Evolutionary conservation across 2,113 vertebrate species (phyloP).

Genomic region (Pygoscelis antarcticus): DNA sequence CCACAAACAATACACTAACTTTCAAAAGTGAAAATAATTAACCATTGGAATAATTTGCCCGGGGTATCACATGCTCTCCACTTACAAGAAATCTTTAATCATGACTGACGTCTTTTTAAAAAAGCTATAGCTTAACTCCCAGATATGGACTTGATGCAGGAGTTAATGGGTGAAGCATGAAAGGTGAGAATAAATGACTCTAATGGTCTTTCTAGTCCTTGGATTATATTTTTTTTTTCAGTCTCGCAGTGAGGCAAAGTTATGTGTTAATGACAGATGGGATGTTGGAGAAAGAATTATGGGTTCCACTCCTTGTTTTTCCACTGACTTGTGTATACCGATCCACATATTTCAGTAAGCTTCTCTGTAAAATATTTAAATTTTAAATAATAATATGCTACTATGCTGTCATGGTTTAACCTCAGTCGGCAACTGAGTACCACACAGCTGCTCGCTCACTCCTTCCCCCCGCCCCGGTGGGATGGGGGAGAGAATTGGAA

Average conservation of each 20-base stretch:
- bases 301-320: neutral
- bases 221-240: neutral
- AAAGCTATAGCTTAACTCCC: neutral
- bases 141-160: neutral
- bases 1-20: constrained; percentile 12
- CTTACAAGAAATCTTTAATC: constrained; percentile 12
- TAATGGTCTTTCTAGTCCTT: neutral
- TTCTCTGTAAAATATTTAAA: neutral
- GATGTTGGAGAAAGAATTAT: neutral
- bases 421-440: too few species aligned
- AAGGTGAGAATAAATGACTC: neutral
- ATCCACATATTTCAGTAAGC: neutral
- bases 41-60: neutral
- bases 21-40: constrained; percentile 37
- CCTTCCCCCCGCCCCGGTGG: too few species aligned
- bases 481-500: too few species aligned
- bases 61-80: neutral
- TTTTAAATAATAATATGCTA: neutral
- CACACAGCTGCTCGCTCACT: too few species aligned
- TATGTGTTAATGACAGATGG: neutral
- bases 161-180: neutral
- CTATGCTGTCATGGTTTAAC: neutral
- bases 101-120: constrained; percentile 6
- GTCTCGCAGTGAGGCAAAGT: neutral
- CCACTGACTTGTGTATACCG: neutral